phyloP scores from a whole-genome alignment of 2,797 vertebrate genomes.

The Agapornis canus region DNA sequence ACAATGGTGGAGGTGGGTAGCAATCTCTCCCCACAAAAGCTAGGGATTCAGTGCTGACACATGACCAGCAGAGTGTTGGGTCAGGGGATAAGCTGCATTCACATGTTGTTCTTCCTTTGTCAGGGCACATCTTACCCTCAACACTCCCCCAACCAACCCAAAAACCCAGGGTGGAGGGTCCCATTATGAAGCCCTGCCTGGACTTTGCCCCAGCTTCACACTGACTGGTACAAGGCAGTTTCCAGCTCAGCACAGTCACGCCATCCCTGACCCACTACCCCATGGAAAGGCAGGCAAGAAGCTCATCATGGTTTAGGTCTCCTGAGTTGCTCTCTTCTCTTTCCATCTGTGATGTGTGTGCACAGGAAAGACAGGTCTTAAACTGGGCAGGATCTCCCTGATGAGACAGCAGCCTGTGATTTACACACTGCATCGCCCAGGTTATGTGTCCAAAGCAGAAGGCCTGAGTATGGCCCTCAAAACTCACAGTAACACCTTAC shows the following conservation, averaged over 20 bases:
- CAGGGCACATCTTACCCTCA: not conserved
- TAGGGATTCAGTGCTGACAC: rapidly evolving
- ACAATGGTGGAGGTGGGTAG: rapidly evolving
- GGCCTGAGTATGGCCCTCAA: not conserved
- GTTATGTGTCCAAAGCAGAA: not conserved
- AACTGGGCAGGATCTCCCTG: not conserved
- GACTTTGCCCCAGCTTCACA: not conserved
- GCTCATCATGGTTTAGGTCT: not conserved
- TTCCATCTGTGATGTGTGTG: rapidly evolving
- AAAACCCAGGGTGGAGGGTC: not conserved
- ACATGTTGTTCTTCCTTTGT: not conserved
- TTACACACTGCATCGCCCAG: rapidly evolving
- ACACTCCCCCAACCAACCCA: rapidly evolving
- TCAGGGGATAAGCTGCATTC: not conserved
- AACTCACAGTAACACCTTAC: not conserved
- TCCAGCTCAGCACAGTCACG: not conserved
- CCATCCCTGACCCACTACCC: not conserved
- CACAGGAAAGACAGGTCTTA: not conserved
- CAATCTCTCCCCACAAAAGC: not conserved
- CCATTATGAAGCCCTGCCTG: not conserved
- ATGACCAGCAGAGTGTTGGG: not conserved
- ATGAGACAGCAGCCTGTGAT: not conserved
- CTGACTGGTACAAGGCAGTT: not conserved
- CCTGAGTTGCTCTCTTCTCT: not conserved
- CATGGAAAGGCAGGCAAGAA: not conserved